Evolutionary conservation across 2,797 vertebrate species (phyloP).

Genomic region (Cygnus olor): DNA sequence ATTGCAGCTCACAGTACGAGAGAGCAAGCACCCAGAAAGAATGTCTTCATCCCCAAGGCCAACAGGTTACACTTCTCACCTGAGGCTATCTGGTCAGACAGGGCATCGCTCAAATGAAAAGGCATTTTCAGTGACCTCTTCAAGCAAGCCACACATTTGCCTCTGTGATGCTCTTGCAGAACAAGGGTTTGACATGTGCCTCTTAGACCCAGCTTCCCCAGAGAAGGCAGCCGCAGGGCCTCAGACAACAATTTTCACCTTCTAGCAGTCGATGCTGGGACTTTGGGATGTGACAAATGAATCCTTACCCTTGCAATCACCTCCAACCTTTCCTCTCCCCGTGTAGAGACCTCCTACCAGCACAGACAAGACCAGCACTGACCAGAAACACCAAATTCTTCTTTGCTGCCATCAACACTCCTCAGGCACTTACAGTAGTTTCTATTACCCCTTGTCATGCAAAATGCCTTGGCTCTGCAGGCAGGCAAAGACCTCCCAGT

Average conservation of each 20-base stretch:
- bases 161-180: rapidly evolving
- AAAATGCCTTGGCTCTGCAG: neutral
- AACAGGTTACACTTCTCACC: neutral
- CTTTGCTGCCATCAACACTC: neutral
- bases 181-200: neutral
- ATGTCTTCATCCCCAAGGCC: neutral
- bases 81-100: neutral
- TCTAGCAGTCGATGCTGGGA: neutral
- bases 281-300: neutral
- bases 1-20: neutral
- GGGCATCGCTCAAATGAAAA: neutral
- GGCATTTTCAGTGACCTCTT: too few relatives aligned
- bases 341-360: neutral
- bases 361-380: neutral
- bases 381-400: neutral
- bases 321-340: neutral
- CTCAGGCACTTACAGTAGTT: too few relatives aligned
- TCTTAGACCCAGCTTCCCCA: neutral
- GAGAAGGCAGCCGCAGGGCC: neutral
- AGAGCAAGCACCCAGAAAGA: neutral
- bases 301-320: neutral
- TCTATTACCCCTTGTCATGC: neutral
- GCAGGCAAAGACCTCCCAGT: neutral
- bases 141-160: neutral
- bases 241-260: neutral